Base-by-base conservation (phyloP, 2,113 vertebrate species). In the Zosterops japonicus region DNA sequence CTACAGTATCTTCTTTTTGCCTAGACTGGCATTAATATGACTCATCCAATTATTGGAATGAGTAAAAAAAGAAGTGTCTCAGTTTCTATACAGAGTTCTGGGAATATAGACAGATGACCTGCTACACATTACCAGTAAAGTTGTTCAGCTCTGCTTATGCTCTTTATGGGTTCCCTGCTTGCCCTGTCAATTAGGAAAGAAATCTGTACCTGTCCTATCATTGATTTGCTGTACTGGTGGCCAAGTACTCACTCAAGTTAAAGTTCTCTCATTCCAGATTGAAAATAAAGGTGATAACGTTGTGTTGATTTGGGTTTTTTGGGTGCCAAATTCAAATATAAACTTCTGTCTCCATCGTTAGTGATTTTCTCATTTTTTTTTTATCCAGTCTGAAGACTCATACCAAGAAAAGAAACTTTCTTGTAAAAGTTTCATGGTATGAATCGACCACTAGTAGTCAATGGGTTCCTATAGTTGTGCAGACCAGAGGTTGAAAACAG, bases 181-280 rank as follows among this genome's bases (percentile, higher is more conserved):
- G 25, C 41, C 44, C 28, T 21, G 12, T 72, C 0, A 3, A 3
- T 63, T 70, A 80, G 57, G 47, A 50, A 28, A 39, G 17, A 61
- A 69, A 81, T 21, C 28, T 42, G 8, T 46, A 46, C 64, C 42
- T 83, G 20, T 41, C 9, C 49, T 69, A 9, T 52, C 53, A 12
- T 39, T 56, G n/a, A 61, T 61, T 61, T 0, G 0, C 49, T 12
- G 5, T 65, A 24, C 4, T 79, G 39, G 8, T 72, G 6, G 69
- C 42, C 46, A 27, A 52, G 31, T 29, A 18, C 39, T 83, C 14
- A 13, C 29, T 71, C 55, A 84, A 59, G 18, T 80, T 65, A 53
- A 35, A 39, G 9, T 39, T 92, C 41, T 87, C 14, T 88, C 17
- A 15, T 59, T 91, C 22, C 47, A 87, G n/a, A 24, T 5, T n/a